Evolutionary conservation across 2,113 vertebrate species (phyloP), one percentile per base, ranked within the genome.

Genomic region (Pontoporia blainvillei): DNA sequence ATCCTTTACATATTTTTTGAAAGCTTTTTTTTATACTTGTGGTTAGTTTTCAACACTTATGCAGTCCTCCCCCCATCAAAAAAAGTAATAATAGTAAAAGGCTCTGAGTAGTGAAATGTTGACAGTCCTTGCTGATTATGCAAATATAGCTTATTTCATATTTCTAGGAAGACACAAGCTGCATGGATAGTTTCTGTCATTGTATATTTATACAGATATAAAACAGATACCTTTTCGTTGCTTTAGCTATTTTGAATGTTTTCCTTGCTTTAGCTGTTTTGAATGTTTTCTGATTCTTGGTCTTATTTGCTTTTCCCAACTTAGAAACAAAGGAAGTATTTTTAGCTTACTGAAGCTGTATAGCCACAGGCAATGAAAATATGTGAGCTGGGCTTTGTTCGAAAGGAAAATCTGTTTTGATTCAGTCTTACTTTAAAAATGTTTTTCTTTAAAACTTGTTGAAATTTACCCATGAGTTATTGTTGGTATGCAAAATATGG

Each of bases 251-350:
- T 95, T 44, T 76, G 88, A 90, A 69, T 84, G 27, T 95, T 83
- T 91, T 96, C 86, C 39, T 71, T 90, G 75, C 83, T 94, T 49
- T 29, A 96, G 86, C 78, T 97, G 46, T 94, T 95, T 44, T 76
- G 88, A 90, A 69, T 84, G 27, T 95, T 83, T 91, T 96, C 86
- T 89, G 71, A 91, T 96, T 92, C 73, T 81, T 84, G 41, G 17
- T 96, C 64, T 87, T 93, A 66, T 76, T 96, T 97, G 64, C 89
- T 96, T 52, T 90, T 96, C 69, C 86, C 66, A 92, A 87, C 46
- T 97, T 96, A 86, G 93, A 95, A 96, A 76, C 95, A 95, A 96
- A n/a, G 29, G 31, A 90, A 92, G 59, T 98, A 96, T 98, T 98
- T 97, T 98, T 98, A 95, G 93, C 86, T 69, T 46, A 17, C 57